phyloP scores from a whole-genome alignment of 2,797 vertebrate genomes.

The Psittacula echo region DNA sequence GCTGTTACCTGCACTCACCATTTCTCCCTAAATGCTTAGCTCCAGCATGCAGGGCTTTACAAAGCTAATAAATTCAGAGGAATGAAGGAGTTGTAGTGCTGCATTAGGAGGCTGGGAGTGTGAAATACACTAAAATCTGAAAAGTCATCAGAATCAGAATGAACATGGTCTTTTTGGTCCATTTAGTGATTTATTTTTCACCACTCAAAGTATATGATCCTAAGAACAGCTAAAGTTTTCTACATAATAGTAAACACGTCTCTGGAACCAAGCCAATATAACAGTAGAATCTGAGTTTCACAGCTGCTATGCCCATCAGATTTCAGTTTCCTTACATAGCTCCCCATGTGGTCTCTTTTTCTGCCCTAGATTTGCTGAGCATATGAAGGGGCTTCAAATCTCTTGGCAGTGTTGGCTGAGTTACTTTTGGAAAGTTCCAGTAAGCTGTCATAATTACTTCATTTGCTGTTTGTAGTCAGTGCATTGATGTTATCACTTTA shows the following conservation, averaged over 20 bases:
- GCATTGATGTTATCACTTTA: not conserved
- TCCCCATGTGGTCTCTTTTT: not conserved
- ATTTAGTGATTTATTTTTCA: not conserved
- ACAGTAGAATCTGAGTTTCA: not conserved
- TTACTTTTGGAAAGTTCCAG: constrained; percentile 34
- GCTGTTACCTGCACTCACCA: not conserved
- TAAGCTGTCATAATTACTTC: not conserved
- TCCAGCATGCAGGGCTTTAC: not conserved
- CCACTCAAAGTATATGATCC: not conserved
- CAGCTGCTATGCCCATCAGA: not conserved
- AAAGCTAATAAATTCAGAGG: not conserved
- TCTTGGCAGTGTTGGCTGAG: not conserved
- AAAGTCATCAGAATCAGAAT: not conserved
- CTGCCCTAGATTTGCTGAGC: not conserved
- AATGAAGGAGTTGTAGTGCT: not conserved
- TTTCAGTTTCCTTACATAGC: not conserved
- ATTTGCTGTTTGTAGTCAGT: not conserved
- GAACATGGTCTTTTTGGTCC: not conserved
- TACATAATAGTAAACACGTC: not conserved
- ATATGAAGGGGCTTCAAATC: not conserved
- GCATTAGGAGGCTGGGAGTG: not conserved
- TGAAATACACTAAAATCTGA: not conserved
- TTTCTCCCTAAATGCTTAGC: not conserved
- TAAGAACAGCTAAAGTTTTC: not conserved
- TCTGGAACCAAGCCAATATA: not conserved